A percentile compares a stretch with the other conserved stretches of the same genome.
Conservation (phyloP, 2,888 invertebrate genomes). For the Polylopha cassiicola region DNA sequence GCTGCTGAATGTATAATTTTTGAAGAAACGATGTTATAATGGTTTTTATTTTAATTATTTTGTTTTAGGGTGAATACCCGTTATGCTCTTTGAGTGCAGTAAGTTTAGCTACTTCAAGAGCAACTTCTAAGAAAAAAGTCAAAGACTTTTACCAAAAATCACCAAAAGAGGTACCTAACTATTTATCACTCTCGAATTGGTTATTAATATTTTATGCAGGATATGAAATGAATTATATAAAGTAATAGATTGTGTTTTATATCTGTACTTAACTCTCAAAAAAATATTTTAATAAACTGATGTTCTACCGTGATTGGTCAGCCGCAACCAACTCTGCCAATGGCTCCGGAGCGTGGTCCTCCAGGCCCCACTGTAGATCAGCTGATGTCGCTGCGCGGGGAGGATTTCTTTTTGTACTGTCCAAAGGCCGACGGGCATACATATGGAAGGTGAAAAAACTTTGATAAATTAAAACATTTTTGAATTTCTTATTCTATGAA, state of each 20-base stretch:
- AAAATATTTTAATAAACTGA: too few relatives aligned
- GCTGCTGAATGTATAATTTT: too few relatives aligned
- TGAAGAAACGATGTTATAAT: too few relatives aligned
- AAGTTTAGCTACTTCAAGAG: conserved; percentile 56
- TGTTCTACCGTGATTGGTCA: too few relatives aligned
- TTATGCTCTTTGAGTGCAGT: conserved; percentile 54
- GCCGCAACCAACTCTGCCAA: conserved; percentile 42
- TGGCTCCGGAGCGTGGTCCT: conserved; percentile 48
- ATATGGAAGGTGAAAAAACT: conserved; percentile 62
- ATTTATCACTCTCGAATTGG: too few relatives aligned
- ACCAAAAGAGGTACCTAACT: conserved; percentile 47
- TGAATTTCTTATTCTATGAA: too few relatives aligned
- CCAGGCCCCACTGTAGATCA: conserved; percentile 45
- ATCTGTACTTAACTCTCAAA: too few relatives aligned
- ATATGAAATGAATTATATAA: too few relatives aligned
- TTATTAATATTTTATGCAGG: too few relatives aligned
- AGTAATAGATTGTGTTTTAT: too few relatives aligned
- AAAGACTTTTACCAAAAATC: conserved; percentile 57
- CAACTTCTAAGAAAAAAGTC: conserved; percentile 44
- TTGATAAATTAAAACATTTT: too few relatives aligned
- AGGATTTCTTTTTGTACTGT: conserved; percentile 63
- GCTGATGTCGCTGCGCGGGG: conserved; percentile 53
- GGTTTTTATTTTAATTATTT: neutral
- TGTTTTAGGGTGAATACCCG: conserved; percentile 50
- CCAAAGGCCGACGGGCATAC: conserved; percentile 50